Evolutionary conservation across 2,797 vertebrate species (phyloP), one percentile per base, ranked within the genome.

Genomic region (Notolabrus celidotus): DNA sequence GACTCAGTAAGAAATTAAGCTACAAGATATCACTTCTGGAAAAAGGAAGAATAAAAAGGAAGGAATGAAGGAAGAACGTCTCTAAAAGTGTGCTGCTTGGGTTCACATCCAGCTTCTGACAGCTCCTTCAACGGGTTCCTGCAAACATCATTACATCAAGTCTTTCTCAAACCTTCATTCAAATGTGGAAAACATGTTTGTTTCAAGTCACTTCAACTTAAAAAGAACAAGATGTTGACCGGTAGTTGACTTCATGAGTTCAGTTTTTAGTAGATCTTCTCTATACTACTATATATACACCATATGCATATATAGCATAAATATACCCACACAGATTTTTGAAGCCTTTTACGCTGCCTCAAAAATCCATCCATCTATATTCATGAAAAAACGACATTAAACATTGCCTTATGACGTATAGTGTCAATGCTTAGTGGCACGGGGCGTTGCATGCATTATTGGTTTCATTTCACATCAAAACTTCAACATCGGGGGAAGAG

Each of bases 401-500:
- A 87, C 68, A 55, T 69, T 25, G 57, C 79, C 69, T 81, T 67
- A 79, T 10, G 29, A 31, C 86, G 83, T 81, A 82, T 82, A 79
- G 68, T 60, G 80, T 86, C 70, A 66, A 71, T 82, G 82, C 71
- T 90, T 74, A 82, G 88, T 72, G 90, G 85, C 82, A 62, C 74
- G 83, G 87, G 90, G 49, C 23, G 7, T 25, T 25, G 46, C 93
- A 93, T 94, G 95, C 94, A 93, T 93, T 89, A 90, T 80, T 79
- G 85, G 88, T 61, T 79, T 91, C 52, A 84, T 65, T 81, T 89
- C 83, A 91, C 82, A 78, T 89, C 77, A 88, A 90, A 89, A 88
- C 83, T 84, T 91, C 66, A 8, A 51, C 78, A 81, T 79, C 33
- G 16, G 58, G 77, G 71, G 50, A 54, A 50, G 42, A 74, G 67